Percentiles rank a stretch among this genome's conserved stretches.
These are phyloP conservation scores for Centrocercus urophasianus DNA, from an alignment of 2,113 vertebrate species.

Conservation along the genomic window DNA sequence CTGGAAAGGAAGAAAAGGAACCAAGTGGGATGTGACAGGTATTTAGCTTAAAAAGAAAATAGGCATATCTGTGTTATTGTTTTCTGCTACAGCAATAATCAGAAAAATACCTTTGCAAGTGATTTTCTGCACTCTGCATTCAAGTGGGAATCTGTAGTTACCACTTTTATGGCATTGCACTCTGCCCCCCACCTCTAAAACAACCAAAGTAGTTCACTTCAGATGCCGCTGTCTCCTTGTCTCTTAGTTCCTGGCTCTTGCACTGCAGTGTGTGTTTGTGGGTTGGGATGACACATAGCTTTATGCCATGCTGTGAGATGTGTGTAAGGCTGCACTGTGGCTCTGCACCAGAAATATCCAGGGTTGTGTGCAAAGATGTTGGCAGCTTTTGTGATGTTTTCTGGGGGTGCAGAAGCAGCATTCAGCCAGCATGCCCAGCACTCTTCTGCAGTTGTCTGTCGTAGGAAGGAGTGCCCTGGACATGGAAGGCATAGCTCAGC, in stretches of 20 bases:
- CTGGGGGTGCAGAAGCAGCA: not conserved
- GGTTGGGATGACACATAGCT: not conserved
- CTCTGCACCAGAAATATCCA: not conserved
- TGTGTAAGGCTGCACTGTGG: fast-evolving
- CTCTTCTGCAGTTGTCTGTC: not conserved
- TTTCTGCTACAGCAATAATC: slow-evolving; percentile 23
- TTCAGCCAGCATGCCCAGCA: not conserved
- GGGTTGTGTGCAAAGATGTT: too few relatives aligned
- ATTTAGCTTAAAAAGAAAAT: slow-evolving; percentile 52
- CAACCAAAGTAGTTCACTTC: not conserved
- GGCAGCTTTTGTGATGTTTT: not conserved
- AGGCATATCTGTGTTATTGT: slow-evolving; percentile 19
- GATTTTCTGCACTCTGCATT: not conserved
- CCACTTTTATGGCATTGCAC: not conserved
- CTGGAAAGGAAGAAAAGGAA: not conserved
- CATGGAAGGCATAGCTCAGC: not conserved
- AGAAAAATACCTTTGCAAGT: not conserved
- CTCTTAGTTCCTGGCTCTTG: not conserved
- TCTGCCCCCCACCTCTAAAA: not conserved
- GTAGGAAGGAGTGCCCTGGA: not conserved
- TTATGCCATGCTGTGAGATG: not conserved
- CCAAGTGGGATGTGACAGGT: slow-evolving; percentile 27
- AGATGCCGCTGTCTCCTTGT: not conserved
- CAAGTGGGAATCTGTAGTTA: not conserved
- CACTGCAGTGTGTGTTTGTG: not conserved